Conservation (phyloP, 2,113 vertebrate species). For the Erinaceus europaeus region DNA sequence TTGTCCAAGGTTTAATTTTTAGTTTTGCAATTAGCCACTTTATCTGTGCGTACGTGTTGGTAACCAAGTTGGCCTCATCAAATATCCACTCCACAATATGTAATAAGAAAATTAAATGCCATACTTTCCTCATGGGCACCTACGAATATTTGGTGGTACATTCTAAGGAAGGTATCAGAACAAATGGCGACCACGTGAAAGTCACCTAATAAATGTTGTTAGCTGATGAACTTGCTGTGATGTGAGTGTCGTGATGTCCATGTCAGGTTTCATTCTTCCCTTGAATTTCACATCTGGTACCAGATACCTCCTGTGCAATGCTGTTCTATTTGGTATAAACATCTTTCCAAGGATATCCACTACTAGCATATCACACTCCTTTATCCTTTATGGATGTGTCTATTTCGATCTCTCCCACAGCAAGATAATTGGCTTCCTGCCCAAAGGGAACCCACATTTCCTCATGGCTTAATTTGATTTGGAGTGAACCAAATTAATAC, state of each 20-base stretch:
- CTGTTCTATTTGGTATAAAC: background rate
- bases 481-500: no score
- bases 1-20: no score
- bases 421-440: accelerated
- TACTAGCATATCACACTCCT: accelerated
- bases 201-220: no score
- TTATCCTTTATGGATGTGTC: accelerated
- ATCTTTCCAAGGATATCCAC: accelerated
- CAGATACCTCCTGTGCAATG: background rate
- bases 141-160: background rate
- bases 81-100: background rate
- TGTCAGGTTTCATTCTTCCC: background rate
- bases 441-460: no score
- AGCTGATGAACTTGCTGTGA: background rate
- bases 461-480: no score
- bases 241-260: background rate
- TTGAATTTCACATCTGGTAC: background rate
- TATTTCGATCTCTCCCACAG: background rate
- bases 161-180: background rate
- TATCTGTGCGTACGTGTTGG: no score
- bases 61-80: background rate
- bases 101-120: background rate
- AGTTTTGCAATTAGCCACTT: background rate
- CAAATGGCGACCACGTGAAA: background rate
- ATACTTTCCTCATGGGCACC: background rate